Evolutionary conservation across 2,888 invertebrate species (phyloP), one percentile per base, ranked within the genome.

Genomic region (Archaeoteleia sp.): DNA sequence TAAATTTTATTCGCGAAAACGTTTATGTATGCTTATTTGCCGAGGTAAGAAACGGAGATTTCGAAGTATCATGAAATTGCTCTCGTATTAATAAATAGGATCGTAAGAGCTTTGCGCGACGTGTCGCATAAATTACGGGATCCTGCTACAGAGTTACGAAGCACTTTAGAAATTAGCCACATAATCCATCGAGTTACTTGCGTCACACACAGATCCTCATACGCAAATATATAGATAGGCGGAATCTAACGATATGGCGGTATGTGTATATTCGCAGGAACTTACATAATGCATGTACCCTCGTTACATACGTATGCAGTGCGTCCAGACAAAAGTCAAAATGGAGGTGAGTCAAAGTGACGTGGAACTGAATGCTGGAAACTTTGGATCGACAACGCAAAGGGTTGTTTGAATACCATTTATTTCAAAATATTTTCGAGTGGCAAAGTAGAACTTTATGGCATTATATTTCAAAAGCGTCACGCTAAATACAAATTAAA

Each of bases 141-240:
- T 60, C 39, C 61, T 54, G 58, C 55, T 13, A 35, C 45, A 42
- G 54, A 65, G 67, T 58, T 62, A 51, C 57, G 54, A 69, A 78
- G 76, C 78, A 80, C 80, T 81, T 76, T 81, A 76, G 76, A 78
- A 82, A 78, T 81, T 79, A 80, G 76, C 76, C 76, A 73, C 75
- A 76, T 79, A 78, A 81, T 78, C 75, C 75, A 73, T 77, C 74
- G 74, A 74, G 73, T 75, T 78, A 76, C 72, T 72, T 63, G 71
- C 72, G 72, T 42, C 62, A 57, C 57, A 53, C 63, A 61, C 63
- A 54, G 70, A 67, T 67, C 61, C 46, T 58, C 34, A 53, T 57
- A 51, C 14, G 57, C 40, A 58, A 51, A 57, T 58, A 55, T 48
- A 61, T 53, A 51, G 57, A 61, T 63, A 53, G 55, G 37, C 32